Conservation (phyloP, 92 coral and sea anemone genomes). For the Epizoanthus rinbou region DNA sequence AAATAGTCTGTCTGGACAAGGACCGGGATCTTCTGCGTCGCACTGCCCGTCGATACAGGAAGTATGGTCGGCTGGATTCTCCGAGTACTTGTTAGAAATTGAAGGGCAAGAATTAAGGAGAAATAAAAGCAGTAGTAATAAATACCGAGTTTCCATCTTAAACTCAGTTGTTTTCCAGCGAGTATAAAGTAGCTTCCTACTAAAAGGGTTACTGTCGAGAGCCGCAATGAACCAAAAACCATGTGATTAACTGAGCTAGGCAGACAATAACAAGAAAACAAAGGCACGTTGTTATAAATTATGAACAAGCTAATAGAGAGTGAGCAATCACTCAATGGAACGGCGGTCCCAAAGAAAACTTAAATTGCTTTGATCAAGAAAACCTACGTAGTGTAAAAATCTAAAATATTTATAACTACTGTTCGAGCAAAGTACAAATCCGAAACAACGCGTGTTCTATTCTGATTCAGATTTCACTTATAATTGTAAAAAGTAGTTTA, state of each 20-base stretch:
- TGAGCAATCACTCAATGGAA: neutral
- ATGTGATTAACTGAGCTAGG: neutral
- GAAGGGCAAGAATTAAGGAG: neutral
- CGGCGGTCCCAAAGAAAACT: neutral
- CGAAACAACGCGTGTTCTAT: slow-evolving; percentile 8
- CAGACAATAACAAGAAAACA: slow-evolving; percentile 6
- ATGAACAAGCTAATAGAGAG: neutral
- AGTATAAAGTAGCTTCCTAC: neutral
- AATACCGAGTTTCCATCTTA: neutral
- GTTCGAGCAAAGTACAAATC: neutral
- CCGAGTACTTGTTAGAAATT: neutral
- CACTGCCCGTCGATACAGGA: slow-evolving; percentile 3
- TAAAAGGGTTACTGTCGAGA: neutral
- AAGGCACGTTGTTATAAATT: neutral
- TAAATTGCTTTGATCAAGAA: neutral
- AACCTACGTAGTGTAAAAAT: neutral
- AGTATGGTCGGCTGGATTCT: neutral
- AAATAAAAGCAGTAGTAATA: neutral
- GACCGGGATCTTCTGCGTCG: slow-evolving; percentile 1
- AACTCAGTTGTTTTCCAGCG: neutral
- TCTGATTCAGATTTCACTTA: neutral
- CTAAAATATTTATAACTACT: neutral
- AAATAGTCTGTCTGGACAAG: slow-evolving; percentile 55
- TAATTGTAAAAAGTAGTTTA: no score
- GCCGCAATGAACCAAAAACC: neutral